These are phyloP conservation scores for Drosophila anomelani DNA, from an alignment of 2,888 invertebrate species.

Conservation along the genomic window DNA sequence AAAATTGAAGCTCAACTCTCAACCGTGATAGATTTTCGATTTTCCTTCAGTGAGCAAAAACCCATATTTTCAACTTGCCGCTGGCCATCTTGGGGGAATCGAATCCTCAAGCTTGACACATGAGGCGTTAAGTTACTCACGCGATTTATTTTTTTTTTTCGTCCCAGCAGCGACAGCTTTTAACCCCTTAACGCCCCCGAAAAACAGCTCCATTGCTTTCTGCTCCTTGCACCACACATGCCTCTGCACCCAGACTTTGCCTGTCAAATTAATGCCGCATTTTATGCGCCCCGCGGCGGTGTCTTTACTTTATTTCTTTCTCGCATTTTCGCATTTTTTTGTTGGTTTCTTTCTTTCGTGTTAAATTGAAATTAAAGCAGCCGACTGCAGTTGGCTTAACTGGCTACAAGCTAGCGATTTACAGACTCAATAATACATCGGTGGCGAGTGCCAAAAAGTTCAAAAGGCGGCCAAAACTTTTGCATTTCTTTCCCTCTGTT, in stretches of 20 bases:
- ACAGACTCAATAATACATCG: constrained; percentile 36
- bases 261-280: constrained; percentile 48
- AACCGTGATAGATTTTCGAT: not conserved
- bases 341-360: not conserved
- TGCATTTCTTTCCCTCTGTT: constrained; percentile 18
- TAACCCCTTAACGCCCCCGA: constrained; percentile 33
- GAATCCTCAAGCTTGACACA: constrained; percentile 29
- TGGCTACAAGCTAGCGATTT: constrained; percentile 42
- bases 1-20: not conserved
- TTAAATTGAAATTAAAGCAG: constrained; percentile 41
- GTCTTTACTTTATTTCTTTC: constrained; percentile 24
- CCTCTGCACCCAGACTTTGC: constrained; percentile 20
- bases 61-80: constrained; percentile 12
- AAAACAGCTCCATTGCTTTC: not conserved
- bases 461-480: constrained; percentile 60
- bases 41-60: not conserved
- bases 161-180: constrained; percentile 8
- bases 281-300: constrained; percentile 25
- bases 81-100: constrained; percentile 25
- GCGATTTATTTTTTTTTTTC: not conserved
- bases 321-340: not conserved
- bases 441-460: constrained; percentile 66
- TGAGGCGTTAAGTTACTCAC: constrained; percentile 28
- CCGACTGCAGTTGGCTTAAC: constrained; percentile 27
- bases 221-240: constrained; percentile 20